Conservation (phyloP, 1,140 invertebrate species). For the Philopotamus ludificatus region DNA sequence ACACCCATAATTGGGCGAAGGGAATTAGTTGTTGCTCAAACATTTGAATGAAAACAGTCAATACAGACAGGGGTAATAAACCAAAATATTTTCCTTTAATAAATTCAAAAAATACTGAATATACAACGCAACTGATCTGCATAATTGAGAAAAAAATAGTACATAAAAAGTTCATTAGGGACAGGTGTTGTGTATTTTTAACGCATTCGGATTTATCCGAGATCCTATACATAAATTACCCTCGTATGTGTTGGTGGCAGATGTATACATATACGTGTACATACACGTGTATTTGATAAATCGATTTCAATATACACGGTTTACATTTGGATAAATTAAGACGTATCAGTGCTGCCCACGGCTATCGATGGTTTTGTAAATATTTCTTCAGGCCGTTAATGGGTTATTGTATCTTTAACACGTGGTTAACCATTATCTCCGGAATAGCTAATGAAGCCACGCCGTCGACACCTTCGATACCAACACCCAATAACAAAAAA, state of each 20-base stretch:
- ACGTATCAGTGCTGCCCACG: conserved; percentile 12
- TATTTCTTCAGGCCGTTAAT: conserved; percentile 17
- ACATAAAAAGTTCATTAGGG: not conserved
- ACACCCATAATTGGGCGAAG: conserved; percentile 35
- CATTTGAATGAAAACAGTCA: conserved; percentile 22
- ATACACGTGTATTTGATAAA: too few relatives aligned
- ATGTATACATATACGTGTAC: too few relatives aligned
- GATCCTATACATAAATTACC: too few relatives aligned
- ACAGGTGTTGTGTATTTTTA: too few relatives aligned
- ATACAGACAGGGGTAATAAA: not conserved
- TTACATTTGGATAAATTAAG: conserved; percentile 17
- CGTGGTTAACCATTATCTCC: conserved; percentile 30
- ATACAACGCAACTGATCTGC: too few relatives aligned
- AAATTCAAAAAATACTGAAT: too few relatives aligned
- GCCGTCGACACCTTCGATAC: conserved; percentile 23
- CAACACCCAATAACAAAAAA: not conserved
- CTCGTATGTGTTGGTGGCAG: too few relatives aligned
- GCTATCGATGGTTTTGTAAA: conserved; percentile 26
- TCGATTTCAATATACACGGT: not conserved
- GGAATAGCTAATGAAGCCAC: conserved; percentile 28
- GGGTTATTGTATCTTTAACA: conserved; percentile 35
- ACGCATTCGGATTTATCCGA: too few relatives aligned
- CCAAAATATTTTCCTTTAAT: too few relatives aligned
- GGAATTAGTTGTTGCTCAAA: conserved; percentile 25
- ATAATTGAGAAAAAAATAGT: not conserved